Conservation (phyloP, 2,797 vertebrate species). For the Pseudotriccus pelzelni region DNA sequence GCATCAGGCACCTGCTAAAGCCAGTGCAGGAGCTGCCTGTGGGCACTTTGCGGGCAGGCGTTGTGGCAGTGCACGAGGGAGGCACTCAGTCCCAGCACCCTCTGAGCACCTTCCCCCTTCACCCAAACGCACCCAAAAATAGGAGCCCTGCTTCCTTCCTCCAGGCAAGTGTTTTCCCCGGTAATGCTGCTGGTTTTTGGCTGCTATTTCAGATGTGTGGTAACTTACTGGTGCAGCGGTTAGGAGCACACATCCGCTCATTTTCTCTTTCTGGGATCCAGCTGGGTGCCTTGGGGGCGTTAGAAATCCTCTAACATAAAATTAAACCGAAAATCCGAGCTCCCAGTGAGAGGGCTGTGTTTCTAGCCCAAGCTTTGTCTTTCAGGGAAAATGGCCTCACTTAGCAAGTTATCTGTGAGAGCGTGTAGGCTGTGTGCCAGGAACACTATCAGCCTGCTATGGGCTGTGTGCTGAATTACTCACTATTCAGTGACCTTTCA, state of each 20-base stretch:
- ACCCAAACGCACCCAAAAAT: background rate
- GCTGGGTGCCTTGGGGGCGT: slow-evolving; percentile 25
- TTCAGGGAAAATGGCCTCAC: slow-evolving; percentile 38
- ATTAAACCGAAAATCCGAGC: background rate
- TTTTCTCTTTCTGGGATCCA: slow-evolving; percentile 51
- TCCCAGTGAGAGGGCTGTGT: background rate
- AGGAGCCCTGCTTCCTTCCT: background rate
- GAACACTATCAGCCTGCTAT: background rate
- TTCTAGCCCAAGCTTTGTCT: slow-evolving; percentile 30
- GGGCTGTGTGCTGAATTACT: background rate
- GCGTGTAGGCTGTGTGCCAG: background rate
- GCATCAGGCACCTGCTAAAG: background rate
- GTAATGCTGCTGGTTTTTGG: background rate
- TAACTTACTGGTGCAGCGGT: background rate
- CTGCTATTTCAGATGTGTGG: background rate
- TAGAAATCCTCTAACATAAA: slow-evolving; percentile 22
- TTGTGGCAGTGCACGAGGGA: background rate
- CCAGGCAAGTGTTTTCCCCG: background rate
- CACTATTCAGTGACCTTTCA: slow-evolving; percentile 12
- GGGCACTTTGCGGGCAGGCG: accelerated
- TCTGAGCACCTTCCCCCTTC: background rate
- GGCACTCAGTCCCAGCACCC: background rate
- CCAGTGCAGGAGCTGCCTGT: background rate
- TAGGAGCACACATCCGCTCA: accelerated
- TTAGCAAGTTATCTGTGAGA: slow-evolving; percentile 27